A percentile compares a stretch with the other conserved stretches of the same genome.
Conservation (phyloP, 2,113 vertebrate genomes). For the Tragelaphus scriptus region DNA sequence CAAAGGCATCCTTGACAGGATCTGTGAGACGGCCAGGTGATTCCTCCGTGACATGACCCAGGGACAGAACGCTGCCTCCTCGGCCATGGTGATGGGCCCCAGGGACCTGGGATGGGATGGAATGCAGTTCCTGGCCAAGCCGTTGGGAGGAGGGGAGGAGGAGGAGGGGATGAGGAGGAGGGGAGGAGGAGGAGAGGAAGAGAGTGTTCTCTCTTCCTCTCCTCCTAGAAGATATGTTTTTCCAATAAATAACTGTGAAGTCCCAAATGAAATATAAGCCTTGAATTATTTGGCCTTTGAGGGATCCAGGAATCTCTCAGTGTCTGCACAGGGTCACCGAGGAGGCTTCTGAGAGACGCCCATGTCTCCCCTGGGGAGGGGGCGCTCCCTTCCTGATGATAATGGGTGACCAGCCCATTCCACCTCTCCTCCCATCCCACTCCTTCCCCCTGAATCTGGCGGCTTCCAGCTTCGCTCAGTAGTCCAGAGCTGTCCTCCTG, state of each 20-base stretch:
- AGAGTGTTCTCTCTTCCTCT: neutral
- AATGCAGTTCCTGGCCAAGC: conserved; percentile 23
- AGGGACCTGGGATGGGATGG: neutral
- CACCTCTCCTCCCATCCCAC: neutral
- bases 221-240: conserved; percentile 46
- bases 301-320: conserved; percentile 49
- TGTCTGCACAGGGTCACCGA: conserved; percentile 35
- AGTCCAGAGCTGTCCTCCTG: neutral
- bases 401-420: neutral
- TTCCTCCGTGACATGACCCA: neutral
- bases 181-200: neutral
- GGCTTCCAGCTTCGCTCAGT: neutral
- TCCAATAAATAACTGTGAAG: conserved; percentile 56
- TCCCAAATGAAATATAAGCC: conserved; percentile 48
- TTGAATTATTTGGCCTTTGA: conserved; percentile 28
- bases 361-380: neutral
- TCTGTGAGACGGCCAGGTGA: neutral
- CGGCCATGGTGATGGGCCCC: neutral
- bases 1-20: neutral
- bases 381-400: neutral
- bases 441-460: neutral
- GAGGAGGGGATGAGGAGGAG: neutral
- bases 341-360: neutral
- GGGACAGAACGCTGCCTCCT: neutral
- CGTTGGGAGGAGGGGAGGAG: neutral